Conservation (phyloP, 2,797 vertebrate genomes). For the Halcyon chelicuti region DNA sequence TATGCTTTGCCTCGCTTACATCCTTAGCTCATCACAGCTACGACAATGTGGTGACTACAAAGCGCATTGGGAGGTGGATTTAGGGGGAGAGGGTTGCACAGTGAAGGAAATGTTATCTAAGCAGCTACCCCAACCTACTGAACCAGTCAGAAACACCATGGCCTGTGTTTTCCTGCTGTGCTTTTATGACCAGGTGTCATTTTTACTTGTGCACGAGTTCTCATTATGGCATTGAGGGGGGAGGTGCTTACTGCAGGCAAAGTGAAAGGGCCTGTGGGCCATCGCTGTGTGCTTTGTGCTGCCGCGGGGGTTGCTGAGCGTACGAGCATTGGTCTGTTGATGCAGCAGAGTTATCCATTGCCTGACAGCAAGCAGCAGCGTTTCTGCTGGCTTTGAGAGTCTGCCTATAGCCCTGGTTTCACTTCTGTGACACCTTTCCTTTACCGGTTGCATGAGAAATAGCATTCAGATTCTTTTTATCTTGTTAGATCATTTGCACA, state of each 20-base stretch:
- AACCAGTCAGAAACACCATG: neutral
- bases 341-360: neutral
- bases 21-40: neutral
- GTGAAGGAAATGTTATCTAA: neutral
- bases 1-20: neutral
- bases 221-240: neutral
- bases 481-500: neutral
- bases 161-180: rapidly evolving
- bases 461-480: neutral
- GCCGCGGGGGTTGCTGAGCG: neutral
- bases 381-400: neutral
- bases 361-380: neutral
- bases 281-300: neutral
- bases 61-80: neutral
- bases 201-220: neutral
- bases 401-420: neutral
- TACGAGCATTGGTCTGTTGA: rapidly evolving
- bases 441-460: neutral
- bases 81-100: neutral
- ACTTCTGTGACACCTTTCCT: neutral
- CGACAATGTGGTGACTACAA: neutral
- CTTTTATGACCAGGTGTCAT: neutral
- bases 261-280: neutral
- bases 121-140: neutral
- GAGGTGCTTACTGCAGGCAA: neutral